Base-by-base conservation (phyloP, 2,888 invertebrate genomes). In the Drosophila austrosaltans region DNA sequence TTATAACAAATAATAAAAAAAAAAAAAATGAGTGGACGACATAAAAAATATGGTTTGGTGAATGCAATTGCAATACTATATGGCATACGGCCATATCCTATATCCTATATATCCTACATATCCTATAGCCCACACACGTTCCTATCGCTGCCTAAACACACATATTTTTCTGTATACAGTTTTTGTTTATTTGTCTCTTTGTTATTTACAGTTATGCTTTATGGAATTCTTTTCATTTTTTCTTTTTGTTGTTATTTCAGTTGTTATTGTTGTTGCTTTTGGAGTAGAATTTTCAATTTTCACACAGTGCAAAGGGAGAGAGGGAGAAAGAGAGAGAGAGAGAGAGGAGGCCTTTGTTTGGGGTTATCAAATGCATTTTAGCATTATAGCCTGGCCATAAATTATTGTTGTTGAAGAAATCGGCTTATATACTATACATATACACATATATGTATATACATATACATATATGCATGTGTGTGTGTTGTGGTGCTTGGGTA, bases 291-390 rank as follows among this genome's bases (percentile, higher is more conserved):
- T 72, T 79, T 87, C 82, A 87, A 82, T 87, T 87, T 86, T 81
- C 71, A 76, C 69, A 65, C 77, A 80, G 66, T 36, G 65, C 57
- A 39, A 22, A 42, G 16, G 57, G 64, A 69, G 30, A 36, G 65
- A 48, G 36, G 48, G 36, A 16, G 16, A 16, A 1, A 16, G 16
- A 16, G 16, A 16, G 16, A 16, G 16, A 16, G 16, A 16, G 16
- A 59, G 64, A 69, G 30, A 36, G 65, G 53, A 40, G 48, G 36
- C 28, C 58, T 79, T 82, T 82, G 48, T 83, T 77, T 77, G 61
- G 40, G 68, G 87, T 79, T 86, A 86, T 82, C 87, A 83, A 82
- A 86, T 83, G 87, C 82, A 86, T 82, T 82, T 82, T 83, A 78
- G 84, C 81, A 83, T 83, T 82, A 86, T 77, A 72, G 75, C 66